Evolutionary conservation across 2,797 vertebrate species (phyloP), one percentile per base, ranked within the genome.

Genomic region (Sphenodon punctatus): DNA sequence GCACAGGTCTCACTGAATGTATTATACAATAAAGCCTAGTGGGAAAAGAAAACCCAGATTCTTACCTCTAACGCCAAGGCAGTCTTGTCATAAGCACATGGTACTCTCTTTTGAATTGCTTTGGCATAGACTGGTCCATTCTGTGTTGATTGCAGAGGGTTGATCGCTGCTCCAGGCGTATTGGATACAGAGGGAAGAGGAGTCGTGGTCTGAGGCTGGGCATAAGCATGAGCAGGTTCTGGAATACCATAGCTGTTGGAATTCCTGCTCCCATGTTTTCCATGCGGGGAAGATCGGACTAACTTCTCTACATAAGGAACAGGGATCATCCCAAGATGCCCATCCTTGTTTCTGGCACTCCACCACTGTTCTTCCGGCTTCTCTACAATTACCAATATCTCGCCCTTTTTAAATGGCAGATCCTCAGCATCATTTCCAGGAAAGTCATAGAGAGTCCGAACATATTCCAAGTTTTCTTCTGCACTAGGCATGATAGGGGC

Each of bases 361-460:
- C 99, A 99, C 99, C 99, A 99, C 94, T 99, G 99, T 95, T 99
- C 99, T 95, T 99, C 98, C 1, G 99, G 98, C 92, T 99, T 99
- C 88, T 99, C 99, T 66, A 99, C 88, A 81, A 99, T 99, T 56
- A 97, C 96, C 58, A 99, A 95, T 79, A 99, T 94, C 93, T 99
- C 99, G 0, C 98, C 98, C 90, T 98, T 99, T 91, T 98, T 99
- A 91, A 99, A 99, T 7, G 98, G 98, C 81, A 99, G 97, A 93
- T 99, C 99, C 95, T 99, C 99, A 0, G 98, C 97, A 69, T 99
- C 99, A 3, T 97, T 99, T 68, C 99, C 99, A 23, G 95, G 97
- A 84, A 99, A 99, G 96, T 99, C 98, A 86, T 99, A 99, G 5
- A 99, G 98, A 96, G 98, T 98, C 96, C 98, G 97, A 89, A 99